Evolutionary conservation across 1,140 invertebrate genomes (phyloP).

Genomic region (Vanessa tameamea): DNA sequence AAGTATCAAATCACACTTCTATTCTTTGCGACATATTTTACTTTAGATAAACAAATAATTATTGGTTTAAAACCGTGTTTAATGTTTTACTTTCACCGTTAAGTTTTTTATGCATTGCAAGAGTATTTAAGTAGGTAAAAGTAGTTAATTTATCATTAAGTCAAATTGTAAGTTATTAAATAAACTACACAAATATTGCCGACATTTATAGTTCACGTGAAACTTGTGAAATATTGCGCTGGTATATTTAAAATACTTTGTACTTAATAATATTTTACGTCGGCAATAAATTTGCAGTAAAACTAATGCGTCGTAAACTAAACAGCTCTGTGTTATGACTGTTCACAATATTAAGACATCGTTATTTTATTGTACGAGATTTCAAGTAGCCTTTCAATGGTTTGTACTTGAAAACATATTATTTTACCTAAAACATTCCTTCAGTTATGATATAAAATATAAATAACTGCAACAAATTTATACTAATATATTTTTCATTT

Average conservation of each 20-base stretch:
- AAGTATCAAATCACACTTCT: slow-evolving; percentile 28
- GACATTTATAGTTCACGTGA: slow-evolving; percentile 22
- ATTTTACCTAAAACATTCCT: neutral
- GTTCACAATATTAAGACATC: slow-evolving; percentile 34
- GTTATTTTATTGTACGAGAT: slow-evolving; percentile 25
- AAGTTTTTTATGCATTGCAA: slow-evolving; percentile 15
- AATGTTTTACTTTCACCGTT: neutral
- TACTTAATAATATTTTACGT: slow-evolving; percentile 43
- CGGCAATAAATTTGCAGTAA: slow-evolving; percentile 39
- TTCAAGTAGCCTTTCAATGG: slow-evolving; percentile 21
- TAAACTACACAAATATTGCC: slow-evolving; percentile 27
- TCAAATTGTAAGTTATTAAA: slow-evolving; percentile 6
- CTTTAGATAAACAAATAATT: slow-evolving; percentile 21
- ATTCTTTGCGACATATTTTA: slow-evolving; percentile 18
- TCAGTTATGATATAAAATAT: neutral
- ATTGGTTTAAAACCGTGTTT: slow-evolving; percentile 18
- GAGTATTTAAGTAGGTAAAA: slow-evolving; percentile 26
- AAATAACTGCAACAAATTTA: neutral
- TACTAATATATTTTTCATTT: neutral
- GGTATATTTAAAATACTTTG: slow-evolving; percentile 43
- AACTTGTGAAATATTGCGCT: slow-evolving; percentile 21
- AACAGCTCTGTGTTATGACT: slow-evolving; percentile 35
- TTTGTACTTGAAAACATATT: slow-evolving; percentile 1
- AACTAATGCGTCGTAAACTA: slow-evolving; percentile 35
- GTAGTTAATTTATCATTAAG: slow-evolving; percentile 8